Percentiles rank a stretch among this genome's conserved stretches.
These are phyloP conservation scores for Pherbina coryleti DNA, from an alignment of 2,888 invertebrate genomes.

Conservation along the genomic window DNA sequence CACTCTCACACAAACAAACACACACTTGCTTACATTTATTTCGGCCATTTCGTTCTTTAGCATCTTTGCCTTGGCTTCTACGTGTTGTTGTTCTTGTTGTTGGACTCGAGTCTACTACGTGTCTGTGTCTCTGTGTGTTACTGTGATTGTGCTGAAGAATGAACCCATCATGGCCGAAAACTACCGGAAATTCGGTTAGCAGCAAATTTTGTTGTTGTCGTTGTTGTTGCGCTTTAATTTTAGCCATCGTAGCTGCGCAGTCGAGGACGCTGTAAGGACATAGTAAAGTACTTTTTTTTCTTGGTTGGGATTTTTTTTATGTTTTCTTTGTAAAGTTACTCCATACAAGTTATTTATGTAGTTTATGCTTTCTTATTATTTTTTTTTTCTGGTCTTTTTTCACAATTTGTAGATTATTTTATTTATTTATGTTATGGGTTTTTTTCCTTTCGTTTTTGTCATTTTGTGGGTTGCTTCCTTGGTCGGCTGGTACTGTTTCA, in stretches of 20 bases:
- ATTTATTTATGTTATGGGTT: background rate
- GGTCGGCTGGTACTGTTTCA: background rate
- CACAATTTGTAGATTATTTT: conserved; percentile 7
- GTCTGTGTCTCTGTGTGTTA: conserved; percentile 27
- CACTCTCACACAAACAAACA: conserved; percentile 25
- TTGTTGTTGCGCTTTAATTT: background rate
- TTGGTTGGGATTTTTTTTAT: background rate
- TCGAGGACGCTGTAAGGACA: background rate
- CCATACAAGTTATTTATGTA: background rate
- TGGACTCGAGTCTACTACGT: background rate
- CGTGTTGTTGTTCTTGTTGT: background rate
- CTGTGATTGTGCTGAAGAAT: conserved; percentile 49
- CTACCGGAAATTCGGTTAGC: conserved; percentile 63
- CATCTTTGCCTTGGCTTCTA: conserved; percentile 2
- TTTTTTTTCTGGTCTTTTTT: background rate
- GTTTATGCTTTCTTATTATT: background rate
- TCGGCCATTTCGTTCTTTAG: background rate
- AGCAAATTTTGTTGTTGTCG: conserved; percentile 43
- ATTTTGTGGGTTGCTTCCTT: background rate
- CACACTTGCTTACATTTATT: conserved; percentile 32
- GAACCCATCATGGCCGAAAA: conserved; percentile 63
- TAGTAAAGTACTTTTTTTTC: background rate
- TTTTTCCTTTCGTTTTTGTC: background rate
- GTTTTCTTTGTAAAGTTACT: background rate
- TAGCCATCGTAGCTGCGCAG: background rate